Evolutionary conservation across 2,113 vertebrate species (phyloP).

Genomic region (Noturus placidus): DNA sequence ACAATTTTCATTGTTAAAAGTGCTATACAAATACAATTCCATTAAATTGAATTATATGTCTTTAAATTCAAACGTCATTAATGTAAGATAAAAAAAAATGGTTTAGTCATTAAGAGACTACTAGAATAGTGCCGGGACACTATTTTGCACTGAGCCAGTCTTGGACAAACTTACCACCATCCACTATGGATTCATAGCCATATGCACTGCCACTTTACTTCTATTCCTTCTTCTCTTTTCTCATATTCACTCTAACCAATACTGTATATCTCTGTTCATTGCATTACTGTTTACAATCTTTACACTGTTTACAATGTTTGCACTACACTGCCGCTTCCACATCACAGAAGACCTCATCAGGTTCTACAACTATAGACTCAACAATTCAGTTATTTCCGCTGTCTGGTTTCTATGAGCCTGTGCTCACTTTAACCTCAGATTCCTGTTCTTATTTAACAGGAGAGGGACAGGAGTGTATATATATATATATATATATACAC

Average conservation of each 20-base stretch:
- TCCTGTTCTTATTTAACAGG: not conserved
- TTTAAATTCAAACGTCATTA: not conserved
- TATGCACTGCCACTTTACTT: not conserved
- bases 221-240: not conserved
- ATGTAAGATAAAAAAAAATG: not conserved
- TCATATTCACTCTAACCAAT: not conserved
- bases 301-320: not conserved
- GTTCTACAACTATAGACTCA: not conserved
- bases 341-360: not conserved
- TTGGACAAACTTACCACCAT: too few relatives aligned
- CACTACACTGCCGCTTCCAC: too few relatives aligned
- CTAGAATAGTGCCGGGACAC: too few relatives aligned
- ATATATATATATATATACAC: not conserved
- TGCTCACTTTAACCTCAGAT: not conserved
- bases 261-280: not conserved
- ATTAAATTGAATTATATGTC: too few relatives aligned
- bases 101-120: not conserved
- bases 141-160: too few relatives aligned
- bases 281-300: not conserved
- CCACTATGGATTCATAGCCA: too few relatives aligned
- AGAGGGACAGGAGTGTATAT: not conserved
- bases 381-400: not conserved
- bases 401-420: not conserved
- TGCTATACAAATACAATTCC: too few relatives aligned
- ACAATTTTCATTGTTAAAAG: too few relatives aligned